Conservation (phyloP, 1,140 invertebrate species). For the Asbolus verrucosus region DNA sequence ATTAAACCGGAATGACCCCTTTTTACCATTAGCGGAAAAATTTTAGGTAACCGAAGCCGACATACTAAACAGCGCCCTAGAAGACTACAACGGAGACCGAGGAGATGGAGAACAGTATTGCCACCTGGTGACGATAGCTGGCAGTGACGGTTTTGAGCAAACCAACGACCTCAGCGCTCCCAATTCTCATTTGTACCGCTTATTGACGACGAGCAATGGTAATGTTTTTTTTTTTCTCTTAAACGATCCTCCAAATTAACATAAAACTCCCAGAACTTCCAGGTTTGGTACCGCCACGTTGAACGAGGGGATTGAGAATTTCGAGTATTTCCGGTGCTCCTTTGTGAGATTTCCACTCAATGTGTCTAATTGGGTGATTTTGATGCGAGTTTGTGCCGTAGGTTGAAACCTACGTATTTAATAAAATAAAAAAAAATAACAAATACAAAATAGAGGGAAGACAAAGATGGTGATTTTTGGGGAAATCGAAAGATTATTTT, state of each 20-base stretch:
- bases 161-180: constrained; percentile 49
- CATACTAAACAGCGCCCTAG: constrained; percentile 46
- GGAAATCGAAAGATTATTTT: constrained; percentile 35
- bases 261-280: constrained; percentile 42
- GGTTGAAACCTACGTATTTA: constrained; percentile 54
- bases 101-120: constrained; percentile 57
- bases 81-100: constrained; percentile 48
- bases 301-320: constrained; percentile 42
- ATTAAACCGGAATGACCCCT: too few species aligned
- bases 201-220: constrained; percentile 59
- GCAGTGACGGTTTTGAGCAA: constrained; percentile 53
- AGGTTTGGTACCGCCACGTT: constrained; percentile 59
- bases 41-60: constrained; percentile 47
- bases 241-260: too few species aligned
- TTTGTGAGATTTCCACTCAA: constrained; percentile 48
- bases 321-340: constrained; percentile 46
- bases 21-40: too few species aligned
- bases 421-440: constrained; percentile 15
- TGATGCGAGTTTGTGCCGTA: constrained; percentile 50
- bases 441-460: constrained; percentile 33
- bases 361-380: constrained; percentile 43
- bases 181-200: constrained; percentile 57
- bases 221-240: too few species aligned
- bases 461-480: constrained; percentile 27
- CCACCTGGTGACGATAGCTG: constrained; percentile 53